Evolutionary conservation across 37 sponge, comb jelly and placozoan genomes (phyloP).

Genomic region (Amphimedon queenslandica): DNA sequence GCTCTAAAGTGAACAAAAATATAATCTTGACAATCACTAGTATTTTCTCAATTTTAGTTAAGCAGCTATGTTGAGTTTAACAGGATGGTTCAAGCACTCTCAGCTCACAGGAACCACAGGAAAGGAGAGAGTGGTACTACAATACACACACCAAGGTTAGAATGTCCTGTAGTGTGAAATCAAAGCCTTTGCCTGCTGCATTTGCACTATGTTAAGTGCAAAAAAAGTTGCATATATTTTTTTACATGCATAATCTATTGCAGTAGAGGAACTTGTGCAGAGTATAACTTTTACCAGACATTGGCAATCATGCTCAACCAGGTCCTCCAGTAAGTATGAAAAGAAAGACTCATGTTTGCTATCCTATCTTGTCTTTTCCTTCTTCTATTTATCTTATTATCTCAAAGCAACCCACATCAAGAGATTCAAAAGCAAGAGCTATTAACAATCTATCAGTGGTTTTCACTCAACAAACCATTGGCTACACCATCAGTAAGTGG

Average conservation of each 20-base stretch:
- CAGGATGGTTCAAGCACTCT: conserved; percentile 51
- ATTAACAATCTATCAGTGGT: conserved; percentile 49
- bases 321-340: conserved; percentile 19
- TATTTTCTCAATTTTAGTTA: conserved; percentile 6
- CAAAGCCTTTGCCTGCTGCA: too few species aligned
- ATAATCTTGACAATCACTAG: neutral
- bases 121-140: neutral
- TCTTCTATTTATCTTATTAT: too few species aligned
- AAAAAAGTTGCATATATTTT: neutral
- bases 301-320: conserved; percentile 35
- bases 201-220: too few species aligned
- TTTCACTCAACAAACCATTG: conserved; percentile 43
- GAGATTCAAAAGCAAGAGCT: conserved; percentile 36
- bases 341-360: neutral
- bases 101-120: neutral
- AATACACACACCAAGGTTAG: neutral
- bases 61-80: conserved; percentile 68
- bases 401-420: conserved; percentile 28
- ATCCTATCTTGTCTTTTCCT: neutral
- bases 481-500: neutral
- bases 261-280: conserved; percentile 49
- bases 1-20: conserved; percentile 40
- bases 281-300: conserved; percentile 51
- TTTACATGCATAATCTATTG: neutral
- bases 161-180: neutral